phyloP scores from a whole-genome alignment of 2,888 invertebrate species.

The Galerucella calmariensis region DNA sequence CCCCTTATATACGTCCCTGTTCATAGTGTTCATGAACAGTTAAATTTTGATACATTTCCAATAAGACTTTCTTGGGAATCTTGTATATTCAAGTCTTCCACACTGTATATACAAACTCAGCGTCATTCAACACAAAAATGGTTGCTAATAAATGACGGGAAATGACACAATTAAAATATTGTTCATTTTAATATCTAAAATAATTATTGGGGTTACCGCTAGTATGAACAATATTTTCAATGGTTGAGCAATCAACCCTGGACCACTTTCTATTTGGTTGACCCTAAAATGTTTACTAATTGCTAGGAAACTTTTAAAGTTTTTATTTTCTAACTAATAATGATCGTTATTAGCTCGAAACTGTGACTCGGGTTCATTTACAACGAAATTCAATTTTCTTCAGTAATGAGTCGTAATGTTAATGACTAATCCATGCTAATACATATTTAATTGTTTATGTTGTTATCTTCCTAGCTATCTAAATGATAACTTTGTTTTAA shows the following conservation, averaged over 20 bases:
- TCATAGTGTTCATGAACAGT: too few relatives aligned
- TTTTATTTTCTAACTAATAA: not conserved
- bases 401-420: not conserved
- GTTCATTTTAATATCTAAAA: not conserved
- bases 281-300: constrained; percentile 4
- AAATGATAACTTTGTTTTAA: not conserved
- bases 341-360: not conserved
- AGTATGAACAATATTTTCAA: not conserved
- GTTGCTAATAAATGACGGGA: constrained; percentile 2
- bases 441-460: not conserved
- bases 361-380: not conserved
- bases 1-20: too few relatives aligned
- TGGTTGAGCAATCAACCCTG: not conserved
- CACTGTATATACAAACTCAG: too few relatives aligned
- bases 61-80: too few relatives aligned
- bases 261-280: not conserved
- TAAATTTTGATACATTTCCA: too few relatives aligned
- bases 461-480: not conserved
- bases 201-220: not conserved
- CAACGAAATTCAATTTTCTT: not conserved
- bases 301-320: not conserved
- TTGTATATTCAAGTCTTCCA: too few relatives aligned
- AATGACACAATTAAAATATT: not conserved
- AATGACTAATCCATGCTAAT: not conserved
- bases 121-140: not conserved